Conservation (phyloP, 2,888 invertebrate genomes). For the Meiosimyza platycephala region DNA sequence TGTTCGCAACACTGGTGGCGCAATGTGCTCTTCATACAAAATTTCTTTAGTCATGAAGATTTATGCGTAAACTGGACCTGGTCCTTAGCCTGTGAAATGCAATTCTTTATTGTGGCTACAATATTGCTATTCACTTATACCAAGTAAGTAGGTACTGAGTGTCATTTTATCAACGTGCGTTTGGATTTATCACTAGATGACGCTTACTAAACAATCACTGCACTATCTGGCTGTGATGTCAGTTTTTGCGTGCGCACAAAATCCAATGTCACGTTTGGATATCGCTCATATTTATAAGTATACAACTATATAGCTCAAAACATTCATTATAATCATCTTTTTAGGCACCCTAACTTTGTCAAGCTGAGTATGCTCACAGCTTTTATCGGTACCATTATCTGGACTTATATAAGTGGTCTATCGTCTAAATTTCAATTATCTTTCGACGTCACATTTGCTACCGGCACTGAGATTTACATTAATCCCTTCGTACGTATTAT, state of each 20-base stretch:
- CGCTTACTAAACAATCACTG: background rate
- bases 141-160: slow-evolving; percentile 60
- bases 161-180: no score
- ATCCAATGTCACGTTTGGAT: background rate
- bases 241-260: no score
- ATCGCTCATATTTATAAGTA: slow-evolving; percentile 9
- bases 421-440: slow-evolving; percentile 60
- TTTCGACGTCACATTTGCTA: slow-evolving; percentile 64
- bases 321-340: background rate
- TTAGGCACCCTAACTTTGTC: slow-evolving; percentile 57
- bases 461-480: slow-evolving; percentile 68
- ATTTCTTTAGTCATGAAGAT: slow-evolving; percentile 62
- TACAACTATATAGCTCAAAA: background rate
- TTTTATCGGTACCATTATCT: slow-evolving; percentile 53
- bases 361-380: slow-evolving; percentile 49
- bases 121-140: slow-evolving; percentile 61
- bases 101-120: slow-evolving; percentile 64
- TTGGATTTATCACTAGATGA: no score
- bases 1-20: slow-evolving; percentile 67
- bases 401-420: slow-evolving; percentile 60
- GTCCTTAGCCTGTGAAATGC: slow-evolving; percentile 68
- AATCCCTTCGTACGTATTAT: slow-evolving; percentile 69
- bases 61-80: slow-evolving; percentile 68
- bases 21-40: slow-evolving; percentile 66
- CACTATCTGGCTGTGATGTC: background rate